phyloP scores from a whole-genome alignment of 2,113 vertebrate genomes.

The Blennius ocellaris region DNA sequence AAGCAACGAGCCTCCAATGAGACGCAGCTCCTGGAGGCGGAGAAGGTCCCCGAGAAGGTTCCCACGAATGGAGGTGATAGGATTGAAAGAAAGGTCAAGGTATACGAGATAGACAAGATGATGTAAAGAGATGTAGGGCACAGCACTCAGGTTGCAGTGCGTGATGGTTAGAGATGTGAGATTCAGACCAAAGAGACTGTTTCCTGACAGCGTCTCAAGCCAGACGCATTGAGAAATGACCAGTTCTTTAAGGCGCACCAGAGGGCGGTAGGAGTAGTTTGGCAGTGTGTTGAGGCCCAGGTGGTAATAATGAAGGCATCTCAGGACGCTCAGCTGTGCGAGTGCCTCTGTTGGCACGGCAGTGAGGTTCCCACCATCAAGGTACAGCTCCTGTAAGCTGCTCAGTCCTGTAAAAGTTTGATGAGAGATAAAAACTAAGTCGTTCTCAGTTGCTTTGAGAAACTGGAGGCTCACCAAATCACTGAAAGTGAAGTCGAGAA shows the following conservation, averaged over 20 bases:
- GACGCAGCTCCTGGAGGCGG: conserved; percentile 87
- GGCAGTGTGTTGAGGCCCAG: conserved; percentile 79
- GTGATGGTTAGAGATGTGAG: conserved; percentile 87
- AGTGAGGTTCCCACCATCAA: conserved; percentile 89
- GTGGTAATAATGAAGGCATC: conserved; percentile 77
- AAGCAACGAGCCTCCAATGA: conserved; percentile 81
- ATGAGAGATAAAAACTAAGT: conserved; percentile 85
- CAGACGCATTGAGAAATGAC: conserved; percentile 83
- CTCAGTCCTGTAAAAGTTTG: conserved; percentile 84
- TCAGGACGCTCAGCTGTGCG: conserved; percentile 76
- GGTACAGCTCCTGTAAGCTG: conserved; percentile 79
- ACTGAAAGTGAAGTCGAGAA: conserved; percentile 88
- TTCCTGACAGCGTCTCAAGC: conserved; percentile 80
- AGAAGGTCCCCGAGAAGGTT: conserved; percentile 80
- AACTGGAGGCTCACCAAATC: conserved; percentile 79
- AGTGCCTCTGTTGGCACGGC: conserved; percentile 84
- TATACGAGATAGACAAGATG: conserved; percentile 86
- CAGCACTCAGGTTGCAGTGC: conserved; percentile 82
- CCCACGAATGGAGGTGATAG: conserved; percentile 82
- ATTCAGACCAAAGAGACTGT: conserved; percentile 87
- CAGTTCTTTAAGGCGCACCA: conserved; percentile 82
- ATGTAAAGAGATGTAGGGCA: conserved; percentile 84
- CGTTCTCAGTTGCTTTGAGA: conserved; percentile 82
- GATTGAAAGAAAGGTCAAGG: conserved; percentile 90
- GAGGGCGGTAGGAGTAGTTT: conserved; percentile 80